A percentile compares a stretch with the other conserved stretches of the same genome.
phyloP scores from a whole-genome alignment of 37 sponge, comb jelly and placozoan genomes.

The Spongilla lacustris region DNA sequence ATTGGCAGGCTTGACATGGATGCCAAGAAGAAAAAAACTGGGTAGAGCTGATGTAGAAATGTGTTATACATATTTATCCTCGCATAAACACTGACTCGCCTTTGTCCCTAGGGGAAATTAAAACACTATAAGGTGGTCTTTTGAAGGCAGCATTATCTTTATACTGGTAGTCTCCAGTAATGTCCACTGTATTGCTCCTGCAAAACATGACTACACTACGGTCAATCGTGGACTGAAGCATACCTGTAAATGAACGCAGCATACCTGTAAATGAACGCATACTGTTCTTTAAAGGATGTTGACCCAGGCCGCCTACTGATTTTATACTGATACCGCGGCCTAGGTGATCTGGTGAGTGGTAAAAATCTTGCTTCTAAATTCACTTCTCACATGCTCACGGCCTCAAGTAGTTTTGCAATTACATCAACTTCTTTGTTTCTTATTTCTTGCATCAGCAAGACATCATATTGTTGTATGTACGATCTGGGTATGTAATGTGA shows the following conservation, averaged over 20 bases:
- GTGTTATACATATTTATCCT: too few relatives aligned
- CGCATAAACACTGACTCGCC: background rate
- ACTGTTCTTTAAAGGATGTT: constrained; percentile 87
- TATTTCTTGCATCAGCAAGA: constrained; percentile 90
- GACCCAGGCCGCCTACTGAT: constrained; percentile 82
- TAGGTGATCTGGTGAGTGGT: too few relatives aligned
- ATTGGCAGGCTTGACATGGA: constrained; percentile 76
- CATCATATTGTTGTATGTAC: constrained; percentile 91
- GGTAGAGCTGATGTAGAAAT: constrained; percentile 34
- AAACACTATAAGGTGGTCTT: background rate
- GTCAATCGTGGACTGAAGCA: too few relatives aligned
- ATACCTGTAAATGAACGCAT: constrained; percentile 88
- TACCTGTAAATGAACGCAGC: background rate
- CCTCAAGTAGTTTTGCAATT: constrained; percentile 57
- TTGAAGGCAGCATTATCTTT: background rate
- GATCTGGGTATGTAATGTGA: too few relatives aligned
- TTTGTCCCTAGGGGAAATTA: background rate
- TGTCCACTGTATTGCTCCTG: background rate
- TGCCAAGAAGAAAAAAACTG: constrained; percentile 77
- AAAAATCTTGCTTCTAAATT: too few relatives aligned
- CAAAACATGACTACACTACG: background rate
- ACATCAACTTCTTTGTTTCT: constrained; percentile 61
- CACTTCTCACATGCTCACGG: constrained; percentile 62
- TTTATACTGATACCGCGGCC: constrained; percentile 13
- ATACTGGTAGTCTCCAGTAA: background rate